These are phyloP conservation scores for Sebastes dallii DNA, from an alignment of 2,797 vertebrate genomes.

Conservation along the genomic window DNA sequence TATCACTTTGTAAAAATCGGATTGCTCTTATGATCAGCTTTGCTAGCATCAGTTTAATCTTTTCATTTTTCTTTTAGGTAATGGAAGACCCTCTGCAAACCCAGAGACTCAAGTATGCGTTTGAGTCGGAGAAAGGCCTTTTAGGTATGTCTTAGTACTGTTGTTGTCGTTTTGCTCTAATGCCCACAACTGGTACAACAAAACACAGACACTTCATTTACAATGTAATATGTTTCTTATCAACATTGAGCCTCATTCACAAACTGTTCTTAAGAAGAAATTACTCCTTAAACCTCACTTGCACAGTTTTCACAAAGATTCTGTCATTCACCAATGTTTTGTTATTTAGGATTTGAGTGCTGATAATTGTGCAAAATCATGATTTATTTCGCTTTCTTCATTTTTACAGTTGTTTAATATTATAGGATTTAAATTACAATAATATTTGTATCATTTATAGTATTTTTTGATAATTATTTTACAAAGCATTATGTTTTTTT, in stretches of 20 bases:
- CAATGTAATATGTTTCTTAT: not conserved
- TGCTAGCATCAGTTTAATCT: not conserved
- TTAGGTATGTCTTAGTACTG: conserved; percentile 83
- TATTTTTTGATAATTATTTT: too few species aligned
- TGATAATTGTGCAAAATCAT: not conserved
- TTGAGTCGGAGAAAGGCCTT: conserved; percentile 97
- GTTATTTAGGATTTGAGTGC: not conserved
- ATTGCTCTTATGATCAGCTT: not conserved
- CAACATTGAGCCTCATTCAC: not conserved
- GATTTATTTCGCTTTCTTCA: too few species aligned
- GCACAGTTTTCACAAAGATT: too few species aligned
- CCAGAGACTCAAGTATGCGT: conserved; percentile 95
- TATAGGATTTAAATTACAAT: not conserved
- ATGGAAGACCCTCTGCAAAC: conserved; percentile 95
- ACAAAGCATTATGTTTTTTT: too few species aligned
- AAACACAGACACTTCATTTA: not conserved
- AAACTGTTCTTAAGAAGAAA: too few species aligned
- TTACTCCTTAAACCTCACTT: too few species aligned
- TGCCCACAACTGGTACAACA: not conserved
- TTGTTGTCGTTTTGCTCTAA: not conserved
- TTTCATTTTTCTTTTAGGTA: conserved; percentile 69
- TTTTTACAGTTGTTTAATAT: not conserved
- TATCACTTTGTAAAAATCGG: not conserved
- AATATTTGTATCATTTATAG: too few species aligned
- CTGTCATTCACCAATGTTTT: not conserved